Evolutionary conservation across 2,113 vertebrate genomes (phyloP).

Genomic region (Barbus barbus): DNA sequence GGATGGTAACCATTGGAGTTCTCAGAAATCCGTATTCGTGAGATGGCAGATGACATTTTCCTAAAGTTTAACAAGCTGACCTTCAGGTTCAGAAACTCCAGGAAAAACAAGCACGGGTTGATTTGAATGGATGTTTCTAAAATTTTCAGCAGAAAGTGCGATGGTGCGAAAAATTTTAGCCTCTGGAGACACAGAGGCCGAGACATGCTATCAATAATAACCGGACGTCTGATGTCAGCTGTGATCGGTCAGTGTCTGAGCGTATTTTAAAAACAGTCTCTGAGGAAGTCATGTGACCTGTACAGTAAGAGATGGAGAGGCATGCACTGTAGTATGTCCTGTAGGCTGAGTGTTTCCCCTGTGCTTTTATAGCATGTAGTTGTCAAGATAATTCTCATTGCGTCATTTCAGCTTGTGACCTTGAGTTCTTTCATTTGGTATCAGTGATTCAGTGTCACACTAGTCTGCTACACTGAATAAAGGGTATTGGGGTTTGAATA

Average conservation of each 20-base stretch:
- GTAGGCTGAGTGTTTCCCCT: not conserved
- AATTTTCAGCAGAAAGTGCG: not conserved
- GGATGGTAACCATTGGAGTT: conserved; percentile 26
- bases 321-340: not conserved
- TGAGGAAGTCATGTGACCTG: conserved; percentile 20
- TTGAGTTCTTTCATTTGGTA: not conserved
- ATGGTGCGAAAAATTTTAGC: not conserved
- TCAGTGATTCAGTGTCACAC: not conserved
- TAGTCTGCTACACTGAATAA: not conserved
- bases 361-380: conserved; percentile 13
- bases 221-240: not conserved
- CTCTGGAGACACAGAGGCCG: not conserved
- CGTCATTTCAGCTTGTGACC: conserved; percentile 19
- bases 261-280: conserved; percentile 2
- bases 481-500: not conserved
- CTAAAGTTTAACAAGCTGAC: conserved; percentile 47
- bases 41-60: conserved; percentile 38
- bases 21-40: not conserved
- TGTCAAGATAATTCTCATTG: conserved; percentile 1
- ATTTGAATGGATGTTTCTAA: not conserved
- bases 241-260: conserved; percentile 3
- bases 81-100: conserved; percentile 25
- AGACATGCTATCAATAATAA: conserved; percentile 31
- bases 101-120: conserved; percentile 16
- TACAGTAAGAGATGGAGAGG: conserved; percentile 6